These are phyloP conservation scores for Zaprionus lineosus DNA, from an alignment of 2,888 invertebrate genomes.

Conservation along the genomic window DNA sequence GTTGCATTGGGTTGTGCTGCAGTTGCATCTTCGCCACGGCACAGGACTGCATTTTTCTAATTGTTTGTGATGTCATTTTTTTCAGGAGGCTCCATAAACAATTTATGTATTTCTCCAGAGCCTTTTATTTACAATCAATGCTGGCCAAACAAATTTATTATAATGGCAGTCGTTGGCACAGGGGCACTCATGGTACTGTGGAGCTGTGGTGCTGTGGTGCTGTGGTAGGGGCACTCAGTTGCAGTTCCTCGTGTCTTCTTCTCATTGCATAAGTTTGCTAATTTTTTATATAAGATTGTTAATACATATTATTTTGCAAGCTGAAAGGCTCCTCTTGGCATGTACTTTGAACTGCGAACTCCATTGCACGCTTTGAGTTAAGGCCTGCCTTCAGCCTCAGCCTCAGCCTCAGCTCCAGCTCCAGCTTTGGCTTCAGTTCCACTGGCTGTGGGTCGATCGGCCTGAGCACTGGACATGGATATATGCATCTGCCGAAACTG, in stretches of 20 bases:
- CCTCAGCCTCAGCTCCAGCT: too few species aligned
- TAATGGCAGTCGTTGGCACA: slow-evolving; percentile 39
- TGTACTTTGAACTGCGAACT: slow-evolving; percentile 79
- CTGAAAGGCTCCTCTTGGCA: slow-evolving; percentile 22
- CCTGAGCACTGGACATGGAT: slow-evolving; percentile 72
- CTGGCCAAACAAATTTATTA: slow-evolving; percentile 69
- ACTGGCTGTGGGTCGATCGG: too few species aligned
- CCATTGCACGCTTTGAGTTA: slow-evolving; percentile 61
- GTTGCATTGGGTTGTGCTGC: background rate
- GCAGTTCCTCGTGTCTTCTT: slow-evolving; percentile 63
- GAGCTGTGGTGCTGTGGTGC: slow-evolving; percentile 3
- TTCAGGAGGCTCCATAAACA: slow-evolving; percentile 13
- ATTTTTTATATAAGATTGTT: slow-evolving; percentile 80
- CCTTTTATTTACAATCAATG: slow-evolving; percentile 34
- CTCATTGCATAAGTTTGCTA: slow-evolving; percentile 76
- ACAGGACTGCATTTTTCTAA: slow-evolving; percentile 48
- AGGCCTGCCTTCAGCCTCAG: too few species aligned
- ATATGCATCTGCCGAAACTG: slow-evolving; percentile 69
- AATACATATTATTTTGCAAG: slow-evolving; percentile 81
- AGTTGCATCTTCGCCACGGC: slow-evolving; percentile 40
- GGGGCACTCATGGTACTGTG: too few species aligned
- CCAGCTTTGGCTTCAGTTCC: too few species aligned
- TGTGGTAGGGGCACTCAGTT: slow-evolving; percentile 8
- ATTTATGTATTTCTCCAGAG: slow-evolving; percentile 18
- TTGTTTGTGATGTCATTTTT: slow-evolving; percentile 49